Conservation (phyloP, 2,113 vertebrate species). For the Chlorocebus sabaeus region DNA sequence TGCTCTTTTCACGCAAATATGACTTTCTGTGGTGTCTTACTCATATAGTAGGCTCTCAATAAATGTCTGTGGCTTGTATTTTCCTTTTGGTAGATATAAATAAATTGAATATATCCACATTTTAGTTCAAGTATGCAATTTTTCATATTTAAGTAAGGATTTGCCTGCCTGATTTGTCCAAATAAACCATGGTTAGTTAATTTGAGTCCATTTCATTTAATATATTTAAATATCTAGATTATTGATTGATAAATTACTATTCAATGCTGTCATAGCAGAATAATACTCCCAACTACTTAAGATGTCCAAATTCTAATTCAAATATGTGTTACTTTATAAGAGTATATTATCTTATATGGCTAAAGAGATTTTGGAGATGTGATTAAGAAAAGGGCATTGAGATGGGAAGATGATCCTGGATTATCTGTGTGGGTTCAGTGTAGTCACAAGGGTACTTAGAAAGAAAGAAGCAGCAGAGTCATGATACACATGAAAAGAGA, state of each 20-base stretch:
- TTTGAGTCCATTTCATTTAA: neutral
- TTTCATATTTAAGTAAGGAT: neutral
- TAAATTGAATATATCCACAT: neutral
- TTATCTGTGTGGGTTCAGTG: accelerated
- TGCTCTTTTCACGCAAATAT: neutral
- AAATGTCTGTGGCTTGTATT: neutral
- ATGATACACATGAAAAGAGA: neutral
- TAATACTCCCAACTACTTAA: neutral
- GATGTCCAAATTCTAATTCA: neutral
- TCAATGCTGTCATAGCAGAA: neutral
- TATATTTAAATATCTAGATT: neutral
- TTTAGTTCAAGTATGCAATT: neutral
- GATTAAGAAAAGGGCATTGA: neutral
- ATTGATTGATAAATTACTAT: neutral
- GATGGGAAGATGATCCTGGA: neutral
- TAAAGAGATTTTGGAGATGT: neutral
- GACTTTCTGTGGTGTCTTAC: neutral
- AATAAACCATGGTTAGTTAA: neutral
- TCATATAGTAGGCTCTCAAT: neutral
- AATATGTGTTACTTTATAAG: neutral
- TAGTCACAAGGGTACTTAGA: neutral
- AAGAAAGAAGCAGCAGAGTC: neutral
- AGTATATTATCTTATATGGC: neutral
- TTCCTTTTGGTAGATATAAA: neutral
- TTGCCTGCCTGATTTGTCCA: neutral